phyloP scores from a whole-genome alignment of 1,140 invertebrate genomes.

The Drosophila bocqueti region DNA sequence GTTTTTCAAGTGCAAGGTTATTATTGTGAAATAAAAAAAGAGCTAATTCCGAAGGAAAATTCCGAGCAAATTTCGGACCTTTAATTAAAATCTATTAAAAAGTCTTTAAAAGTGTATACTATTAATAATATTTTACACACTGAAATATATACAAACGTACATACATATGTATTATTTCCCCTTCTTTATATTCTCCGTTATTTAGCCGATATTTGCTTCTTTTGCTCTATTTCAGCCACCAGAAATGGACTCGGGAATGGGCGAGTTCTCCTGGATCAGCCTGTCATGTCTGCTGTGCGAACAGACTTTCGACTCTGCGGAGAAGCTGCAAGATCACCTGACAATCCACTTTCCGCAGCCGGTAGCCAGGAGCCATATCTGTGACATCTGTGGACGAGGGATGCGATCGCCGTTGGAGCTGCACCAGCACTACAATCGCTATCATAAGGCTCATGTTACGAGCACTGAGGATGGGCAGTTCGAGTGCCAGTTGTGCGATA shows the following conservation, averaged over 20 bases:
- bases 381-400: constrained; percentile 49
- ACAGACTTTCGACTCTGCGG: constrained; percentile 33
- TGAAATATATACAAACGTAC: background rate
- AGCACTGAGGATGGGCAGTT: background rate
- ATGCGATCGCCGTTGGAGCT: constrained; percentile 37
- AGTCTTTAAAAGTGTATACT: background rate
- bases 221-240: background rate
- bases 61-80: too few species aligned
- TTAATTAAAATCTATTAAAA: background rate
- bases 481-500: constrained; percentile 24
- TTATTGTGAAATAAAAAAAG: background rate
- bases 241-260: constrained; percentile 4
- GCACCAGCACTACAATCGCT: constrained; percentile 28
- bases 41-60: too few species aligned
- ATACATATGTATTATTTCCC: background rate
- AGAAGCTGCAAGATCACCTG: constrained; percentile 43
- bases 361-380: background rate
- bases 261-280: background rate
- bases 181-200: background rate
- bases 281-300: constrained; percentile 44
- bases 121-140: background rate
- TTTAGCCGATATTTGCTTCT: background rate
- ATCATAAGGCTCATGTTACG: constrained; percentile 23
- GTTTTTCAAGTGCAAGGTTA: background rate
- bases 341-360: constrained; percentile 9